Evolutionary conservation across 2,113 vertebrate genomes (phyloP).

Genomic region (Pygoscelis antarcticus): DNA sequence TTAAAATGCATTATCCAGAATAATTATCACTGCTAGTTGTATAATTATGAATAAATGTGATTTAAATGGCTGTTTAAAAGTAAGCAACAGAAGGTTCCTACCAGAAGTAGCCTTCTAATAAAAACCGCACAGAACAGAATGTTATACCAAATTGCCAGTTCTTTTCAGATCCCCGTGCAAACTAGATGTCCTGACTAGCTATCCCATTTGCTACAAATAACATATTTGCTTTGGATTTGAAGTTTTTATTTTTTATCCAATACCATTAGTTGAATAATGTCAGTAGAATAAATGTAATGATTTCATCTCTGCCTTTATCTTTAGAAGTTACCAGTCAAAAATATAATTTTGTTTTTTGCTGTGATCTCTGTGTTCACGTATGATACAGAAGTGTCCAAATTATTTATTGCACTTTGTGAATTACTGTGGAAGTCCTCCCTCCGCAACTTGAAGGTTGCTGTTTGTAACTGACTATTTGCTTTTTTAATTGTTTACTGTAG

Average conservation of each 20-base stretch:
- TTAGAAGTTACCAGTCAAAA: background rate
- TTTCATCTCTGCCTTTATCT: background rate
- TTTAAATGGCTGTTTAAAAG: constrained; percentile 21
- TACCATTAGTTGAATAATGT: background rate
- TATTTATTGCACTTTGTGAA: background rate
- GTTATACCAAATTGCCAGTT: background rate
- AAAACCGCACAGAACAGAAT: constrained; percentile 5
- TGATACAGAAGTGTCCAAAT: background rate
- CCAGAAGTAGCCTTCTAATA: constrained; percentile 10
- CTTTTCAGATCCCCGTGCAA: constrained; percentile 15
- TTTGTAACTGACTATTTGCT: background rate
- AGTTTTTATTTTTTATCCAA: background rate
- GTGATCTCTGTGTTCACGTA: background rate
- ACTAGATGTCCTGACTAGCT: background rate
- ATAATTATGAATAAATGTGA: background rate
- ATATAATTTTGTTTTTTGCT: rapidly evolving
- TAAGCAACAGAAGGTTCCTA: constrained; percentile 8
- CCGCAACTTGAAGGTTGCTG: background rate
- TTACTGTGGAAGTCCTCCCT: background rate
- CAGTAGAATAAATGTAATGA: background rate
- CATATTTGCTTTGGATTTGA: background rate
- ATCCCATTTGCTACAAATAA: background rate
- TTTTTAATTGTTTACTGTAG: background rate
- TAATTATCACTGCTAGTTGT: background rate
- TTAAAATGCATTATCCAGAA: background rate